Evolutionary conservation across 2,113 vertebrate species (phyloP).

Genomic region (Lasiurus borealis): DNA sequence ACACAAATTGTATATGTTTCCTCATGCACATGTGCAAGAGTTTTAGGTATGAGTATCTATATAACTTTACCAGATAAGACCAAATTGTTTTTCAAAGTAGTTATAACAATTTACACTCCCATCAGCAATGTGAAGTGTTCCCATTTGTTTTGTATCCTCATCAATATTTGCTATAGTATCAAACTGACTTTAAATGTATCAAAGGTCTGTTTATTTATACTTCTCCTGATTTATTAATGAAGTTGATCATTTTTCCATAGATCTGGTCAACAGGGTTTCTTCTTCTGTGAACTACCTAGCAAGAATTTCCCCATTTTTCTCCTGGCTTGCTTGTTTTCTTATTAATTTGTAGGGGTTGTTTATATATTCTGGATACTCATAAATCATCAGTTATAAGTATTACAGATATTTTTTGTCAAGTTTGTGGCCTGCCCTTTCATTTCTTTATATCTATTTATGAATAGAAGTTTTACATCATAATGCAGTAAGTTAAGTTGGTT

Average conservation of each 20-base stretch:
- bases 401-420: constrained; percentile 31
- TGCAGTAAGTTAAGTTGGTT: constrained; percentile 47
- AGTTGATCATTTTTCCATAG: constrained; percentile 14
- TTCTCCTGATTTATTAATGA: constrained; percentile 49
- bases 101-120: neutral
- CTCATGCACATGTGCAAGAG: neutral
- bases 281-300: neutral
- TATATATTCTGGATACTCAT: constrained; percentile 34
- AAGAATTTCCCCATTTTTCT: neutral
- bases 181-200: neutral
- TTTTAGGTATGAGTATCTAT: neutral
- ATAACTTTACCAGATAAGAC: neutral
- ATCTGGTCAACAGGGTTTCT: neutral
- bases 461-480: constrained; percentile 20
- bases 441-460: constrained; percentile 54
- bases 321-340: constrained; percentile 23
- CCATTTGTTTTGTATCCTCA: neutral
- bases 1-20: neutral
- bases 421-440: neutral
- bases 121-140: neutral
- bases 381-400: neutral
- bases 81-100: constrained; percentile 42
- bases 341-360: constrained; percentile 13
- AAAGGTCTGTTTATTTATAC: constrained; percentile 29
- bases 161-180: neutral